phyloP scores from a whole-genome alignment of 2,888 invertebrate species.

The Lagria hirta region DNA sequence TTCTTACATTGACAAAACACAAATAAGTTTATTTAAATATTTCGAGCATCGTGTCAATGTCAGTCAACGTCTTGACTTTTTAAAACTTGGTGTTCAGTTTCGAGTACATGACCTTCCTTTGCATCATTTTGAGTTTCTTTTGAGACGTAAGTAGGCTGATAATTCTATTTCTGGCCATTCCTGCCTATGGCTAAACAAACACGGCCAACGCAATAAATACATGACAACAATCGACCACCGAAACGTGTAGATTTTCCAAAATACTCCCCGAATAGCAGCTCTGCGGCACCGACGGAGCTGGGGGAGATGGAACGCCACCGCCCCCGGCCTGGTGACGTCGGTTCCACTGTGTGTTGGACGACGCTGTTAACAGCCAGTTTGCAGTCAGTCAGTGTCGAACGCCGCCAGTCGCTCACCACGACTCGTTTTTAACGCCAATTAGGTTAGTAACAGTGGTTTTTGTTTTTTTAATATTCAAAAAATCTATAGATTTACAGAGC shows the following conservation, averaged over 20 bases:
- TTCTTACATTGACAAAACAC: too few species aligned
- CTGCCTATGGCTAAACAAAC: slow-evolving; percentile 27
- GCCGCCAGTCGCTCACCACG: slow-evolving; percentile 53
- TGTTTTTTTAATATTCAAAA: too few species aligned
- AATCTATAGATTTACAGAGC: too few species aligned
- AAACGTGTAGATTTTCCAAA: slow-evolving; percentile 26
- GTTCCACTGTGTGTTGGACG: slow-evolving; percentile 42
- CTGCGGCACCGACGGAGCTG: slow-evolving; percentile 16
- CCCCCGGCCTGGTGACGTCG: slow-evolving; percentile 39
- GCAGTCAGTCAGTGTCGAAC: slow-evolving; percentile 55
- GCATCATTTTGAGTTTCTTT: slow-evolving; percentile 6
- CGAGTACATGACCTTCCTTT: slow-evolving; percentile 13
- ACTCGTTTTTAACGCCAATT: slow-evolving; percentile 48
- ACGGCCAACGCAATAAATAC: slow-evolving; percentile 30
- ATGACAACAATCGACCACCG: slow-evolving; percentile 21
- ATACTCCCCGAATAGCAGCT: slow-evolving; percentile 31
- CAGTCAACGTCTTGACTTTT: too few species aligned
- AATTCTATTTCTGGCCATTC: slow-evolving; percentile 19
- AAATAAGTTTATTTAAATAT: too few species aligned
- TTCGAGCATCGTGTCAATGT: too few species aligned
- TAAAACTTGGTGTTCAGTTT: background rate
- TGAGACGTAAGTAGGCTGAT: slow-evolving; percentile 14
- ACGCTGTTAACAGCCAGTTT: slow-evolving; percentile 40
- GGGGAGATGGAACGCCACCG: slow-evolving; percentile 34
- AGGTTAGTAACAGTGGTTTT: slow-evolving; percentile 48